Percentiles rank a stretch among this genome's conserved stretches.
phyloP scores from a whole-genome alignment of 2,888 invertebrate genomes.

The Philhelius pedissequus region DNA sequence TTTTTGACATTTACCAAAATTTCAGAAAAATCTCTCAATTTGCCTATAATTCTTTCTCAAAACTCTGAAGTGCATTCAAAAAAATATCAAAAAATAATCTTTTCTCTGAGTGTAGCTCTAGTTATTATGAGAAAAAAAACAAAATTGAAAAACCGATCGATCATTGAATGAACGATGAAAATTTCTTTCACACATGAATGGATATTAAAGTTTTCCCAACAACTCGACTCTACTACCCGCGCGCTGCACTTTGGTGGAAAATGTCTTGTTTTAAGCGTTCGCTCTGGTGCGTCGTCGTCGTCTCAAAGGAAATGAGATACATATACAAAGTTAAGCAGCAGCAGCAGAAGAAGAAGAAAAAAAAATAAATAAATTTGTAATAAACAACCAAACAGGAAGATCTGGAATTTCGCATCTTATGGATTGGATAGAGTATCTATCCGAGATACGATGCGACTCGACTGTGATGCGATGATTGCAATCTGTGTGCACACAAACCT shows the following conservation, averaged over 20 bases:
- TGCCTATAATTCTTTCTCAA: too few species aligned
- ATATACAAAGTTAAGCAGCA: not conserved
- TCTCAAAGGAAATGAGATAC: slow-evolving; percentile 44
- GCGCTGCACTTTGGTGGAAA: slow-evolving; percentile 37
- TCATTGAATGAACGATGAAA: slow-evolving; percentile 67
- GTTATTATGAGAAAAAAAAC: not conserved
- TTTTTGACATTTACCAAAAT: too few species aligned
- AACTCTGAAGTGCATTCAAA: not conserved
- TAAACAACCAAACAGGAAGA: slow-evolving; percentile 63
- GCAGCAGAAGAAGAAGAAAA: not conserved
- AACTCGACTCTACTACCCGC: not conserved
- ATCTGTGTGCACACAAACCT: slow-evolving; percentile 60
- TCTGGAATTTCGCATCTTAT: slow-evolving; percentile 68
- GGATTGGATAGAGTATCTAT: slow-evolving; percentile 67
- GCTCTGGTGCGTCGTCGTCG: slow-evolving; percentile 63
- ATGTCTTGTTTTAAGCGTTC: slow-evolving; percentile 56
- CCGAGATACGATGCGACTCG: slow-evolving; percentile 42
- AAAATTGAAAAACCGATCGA: slow-evolving; percentile 56
- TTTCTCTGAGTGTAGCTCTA: not conserved
- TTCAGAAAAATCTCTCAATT: too few species aligned
- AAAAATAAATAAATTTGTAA: slow-evolving; percentile 10
- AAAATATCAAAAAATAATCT: not conserved
- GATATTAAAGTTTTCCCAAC: slow-evolving; percentile 59
- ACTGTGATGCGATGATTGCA: slow-evolving; percentile 60
- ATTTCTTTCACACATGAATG: slow-evolving; percentile 68